phyloP scores from a whole-genome alignment of 2,797 vertebrate species.

The Diceros bicornis region DNA sequence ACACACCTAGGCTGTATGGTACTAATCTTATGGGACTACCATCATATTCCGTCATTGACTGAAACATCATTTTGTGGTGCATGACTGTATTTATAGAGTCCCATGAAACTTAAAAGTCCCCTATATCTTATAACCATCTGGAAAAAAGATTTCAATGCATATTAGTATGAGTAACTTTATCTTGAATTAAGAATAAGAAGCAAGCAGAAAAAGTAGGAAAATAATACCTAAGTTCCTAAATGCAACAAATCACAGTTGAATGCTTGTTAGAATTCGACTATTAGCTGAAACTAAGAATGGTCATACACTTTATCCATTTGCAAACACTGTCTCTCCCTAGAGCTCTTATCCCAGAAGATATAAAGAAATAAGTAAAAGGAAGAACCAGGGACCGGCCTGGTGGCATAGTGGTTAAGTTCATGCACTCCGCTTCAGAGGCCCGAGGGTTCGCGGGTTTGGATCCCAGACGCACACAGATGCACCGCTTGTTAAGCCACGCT shows the following conservation, averaged over 20 bases:
- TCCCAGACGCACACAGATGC: too few species aligned
- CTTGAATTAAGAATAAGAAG: not conserved
- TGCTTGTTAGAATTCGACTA: not conserved
- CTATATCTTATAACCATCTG: not conserved
- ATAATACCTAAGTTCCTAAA: not conserved
- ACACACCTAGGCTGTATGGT: not conserved
- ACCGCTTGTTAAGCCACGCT: too few species aligned
- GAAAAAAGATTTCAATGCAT: not conserved
- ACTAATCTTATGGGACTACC: too few species aligned
- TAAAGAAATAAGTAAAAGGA: not conserved
- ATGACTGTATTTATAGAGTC: not conserved
- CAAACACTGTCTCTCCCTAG: not conserved
- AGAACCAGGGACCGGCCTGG: not conserved
- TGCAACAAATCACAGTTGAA: not conserved
- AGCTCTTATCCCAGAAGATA: not conserved
- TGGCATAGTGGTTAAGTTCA: too few species aligned
- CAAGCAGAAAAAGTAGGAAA: not conserved
- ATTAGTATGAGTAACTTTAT: not conserved
- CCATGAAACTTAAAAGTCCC: not conserved
- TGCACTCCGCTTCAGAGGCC: too few species aligned
- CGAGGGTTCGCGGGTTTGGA: too few species aligned
- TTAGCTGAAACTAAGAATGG: not conserved
- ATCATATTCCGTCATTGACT: too few species aligned
- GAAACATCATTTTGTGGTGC: too few species aligned
- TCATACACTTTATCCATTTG: not conserved